phyloP scores from a whole-genome alignment of 2,888 invertebrate genomes.

The Machimus rusticus region DNA sequence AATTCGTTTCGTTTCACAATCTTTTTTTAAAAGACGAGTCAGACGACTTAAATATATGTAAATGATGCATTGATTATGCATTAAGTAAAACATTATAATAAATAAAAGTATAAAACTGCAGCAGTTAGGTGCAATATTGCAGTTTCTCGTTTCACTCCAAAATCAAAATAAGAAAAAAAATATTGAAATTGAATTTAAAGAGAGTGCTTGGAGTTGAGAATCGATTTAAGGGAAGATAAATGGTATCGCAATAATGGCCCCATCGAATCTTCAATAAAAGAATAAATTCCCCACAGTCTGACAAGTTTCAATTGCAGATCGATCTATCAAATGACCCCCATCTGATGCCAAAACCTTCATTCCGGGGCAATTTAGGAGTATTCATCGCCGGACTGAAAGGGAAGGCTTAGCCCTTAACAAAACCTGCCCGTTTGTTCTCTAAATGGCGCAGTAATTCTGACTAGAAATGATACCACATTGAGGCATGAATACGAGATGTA shows the following conservation, averaged over 20 bases:
- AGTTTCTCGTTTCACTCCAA: neutral
- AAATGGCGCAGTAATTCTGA: neutral
- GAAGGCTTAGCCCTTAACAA: neutral
- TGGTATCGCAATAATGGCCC: neutral
- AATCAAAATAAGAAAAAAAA: neutral
- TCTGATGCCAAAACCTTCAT: neutral
- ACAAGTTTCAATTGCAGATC: neutral
- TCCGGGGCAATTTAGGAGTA: neutral
- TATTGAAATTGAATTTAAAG: neutral
- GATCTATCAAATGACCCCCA: neutral
- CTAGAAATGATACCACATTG: neutral
- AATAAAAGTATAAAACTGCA: neutral
- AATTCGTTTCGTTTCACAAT: neutral
- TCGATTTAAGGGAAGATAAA: neutral
- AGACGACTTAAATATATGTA: neutral
- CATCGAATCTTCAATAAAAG: neutral
- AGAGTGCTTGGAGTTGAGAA: neutral
- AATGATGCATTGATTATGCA: neutral
- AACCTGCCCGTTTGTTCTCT: neutral
- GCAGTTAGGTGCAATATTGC: neutral
- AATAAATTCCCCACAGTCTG: neutral
- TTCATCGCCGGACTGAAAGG: neutral
- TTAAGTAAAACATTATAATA: neutral
- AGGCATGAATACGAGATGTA: neutral
- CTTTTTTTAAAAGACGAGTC: neutral